A percentile compares a stretch with the other conserved stretches of the same genome.
Evolutionary conservation across 2,113 vertebrate species (phyloP).

Genomic region (Gnathonemus longibarbis): DNA sequence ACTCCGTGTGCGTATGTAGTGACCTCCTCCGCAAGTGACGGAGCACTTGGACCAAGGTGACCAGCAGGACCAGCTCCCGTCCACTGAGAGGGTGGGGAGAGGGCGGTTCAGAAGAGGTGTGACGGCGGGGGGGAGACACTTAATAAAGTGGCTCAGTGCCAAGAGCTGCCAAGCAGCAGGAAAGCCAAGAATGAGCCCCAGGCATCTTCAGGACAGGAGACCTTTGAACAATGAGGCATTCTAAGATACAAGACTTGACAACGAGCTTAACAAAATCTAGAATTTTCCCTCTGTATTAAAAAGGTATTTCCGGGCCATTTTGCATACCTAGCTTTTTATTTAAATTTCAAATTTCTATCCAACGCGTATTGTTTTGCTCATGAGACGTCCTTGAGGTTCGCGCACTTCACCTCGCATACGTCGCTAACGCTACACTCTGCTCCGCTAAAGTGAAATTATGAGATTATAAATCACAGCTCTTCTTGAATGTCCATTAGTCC

Average conservation of each 20-base stretch:
- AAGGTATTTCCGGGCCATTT: background rate
- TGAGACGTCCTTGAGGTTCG: background rate
- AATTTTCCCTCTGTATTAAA: background rate
- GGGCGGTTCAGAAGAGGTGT: constrained; percentile 17
- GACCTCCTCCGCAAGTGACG: constrained; percentile 86
- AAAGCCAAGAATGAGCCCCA: background rate
- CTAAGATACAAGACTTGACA: background rate
- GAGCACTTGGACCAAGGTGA: constrained; percentile 95
- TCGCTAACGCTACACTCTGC: background rate
- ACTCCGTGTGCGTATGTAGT: constrained; percentile 88
- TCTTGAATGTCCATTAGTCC: background rate
- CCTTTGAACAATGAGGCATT: background rate
- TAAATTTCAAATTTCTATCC: background rate
- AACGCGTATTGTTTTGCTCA: background rate
- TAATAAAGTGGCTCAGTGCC: background rate
- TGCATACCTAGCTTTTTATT: background rate
- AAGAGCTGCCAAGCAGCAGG: background rate
- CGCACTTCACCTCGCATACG: background rate
- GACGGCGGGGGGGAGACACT: background rate
- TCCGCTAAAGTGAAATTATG: background rate
- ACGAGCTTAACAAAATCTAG: background rate
- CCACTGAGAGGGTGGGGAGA: constrained; percentile 63
- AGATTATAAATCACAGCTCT: background rate
- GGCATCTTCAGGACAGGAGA: background rate
- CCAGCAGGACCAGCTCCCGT: constrained; percentile 95